Evolutionary conservation across 2,888 invertebrate genomes (phyloP), one percentile per base, ranked within the genome.

Genomic region (Tortrix viridana): DNA sequence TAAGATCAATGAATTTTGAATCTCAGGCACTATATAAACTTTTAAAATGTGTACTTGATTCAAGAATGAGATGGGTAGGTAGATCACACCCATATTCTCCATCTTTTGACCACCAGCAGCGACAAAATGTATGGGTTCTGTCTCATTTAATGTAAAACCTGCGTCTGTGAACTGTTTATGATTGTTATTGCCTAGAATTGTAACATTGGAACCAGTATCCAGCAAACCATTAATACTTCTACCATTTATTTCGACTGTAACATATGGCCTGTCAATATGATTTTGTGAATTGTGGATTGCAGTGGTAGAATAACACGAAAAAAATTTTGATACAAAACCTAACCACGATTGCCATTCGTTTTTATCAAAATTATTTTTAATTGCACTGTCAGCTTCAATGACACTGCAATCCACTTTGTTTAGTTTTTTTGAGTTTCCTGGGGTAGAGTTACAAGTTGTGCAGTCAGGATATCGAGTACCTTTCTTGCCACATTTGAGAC

Each of bases 401-500:
- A 37, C 37, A 37, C 37, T 37, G 37, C 37, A 37, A 37, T 37
- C 37, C 37, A 37, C 37, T 4, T 2, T 3, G 2, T 37, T 12
- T 37, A 37, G 37, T 37, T 37, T 37, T 12, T n/a, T 37, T 37
- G 37, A 12, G 12, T 3, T 3, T 4, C 12, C 12, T 12, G 37
- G 7, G 2, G 2, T 37, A 4, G 37, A 5, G 5, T 37, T 37
- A 37, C 61, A 64, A 9, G 44, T 23, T 14, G 67, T 55, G 18
- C 68, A 69, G 1, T 67, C 61, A 4, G 69, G 64, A 9, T 56
- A 65, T 0, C 48, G 44, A 9, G 68, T 66, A n/a, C 65, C 66
- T 32, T 60, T 67, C 22, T 44, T 62, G 1, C 68, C 69, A 43
- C 71, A 71, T 37, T 63, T 63, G 53, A 71, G 69, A 53, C 71